These are phyloP conservation scores for Diplodus sargus DNA, from an alignment of 2,797 vertebrate genomes.

Conservation along the genomic window DNA sequence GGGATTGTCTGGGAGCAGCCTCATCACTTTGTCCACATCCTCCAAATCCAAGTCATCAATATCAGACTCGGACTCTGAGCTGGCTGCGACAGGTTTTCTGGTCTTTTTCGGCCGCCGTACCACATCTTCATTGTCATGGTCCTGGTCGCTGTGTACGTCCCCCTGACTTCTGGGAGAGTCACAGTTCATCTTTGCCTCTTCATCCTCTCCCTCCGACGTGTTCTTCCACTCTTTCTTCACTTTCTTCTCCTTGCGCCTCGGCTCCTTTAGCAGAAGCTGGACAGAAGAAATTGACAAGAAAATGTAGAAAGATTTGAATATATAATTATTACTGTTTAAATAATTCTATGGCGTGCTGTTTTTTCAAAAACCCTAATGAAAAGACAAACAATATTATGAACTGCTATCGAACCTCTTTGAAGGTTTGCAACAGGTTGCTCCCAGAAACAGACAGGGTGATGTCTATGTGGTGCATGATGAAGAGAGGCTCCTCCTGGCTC, in stretches of 20 bases:
- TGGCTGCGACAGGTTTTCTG: slow-evolving; percentile 85
- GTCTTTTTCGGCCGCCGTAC: slow-evolving; percentile 88
- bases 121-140: slow-evolving; percentile 76
- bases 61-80: slow-evolving; percentile 88
- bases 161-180: slow-evolving; percentile 76
- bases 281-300: neutral
- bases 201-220: slow-evolving; percentile 71
- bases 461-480: slow-evolving; percentile 99
- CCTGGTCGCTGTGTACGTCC: slow-evolving; percentile 60
- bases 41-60: slow-evolving; percentile 92
- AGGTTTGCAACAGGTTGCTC: slow-evolving; percentile 96
- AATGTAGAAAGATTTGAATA: neutral
- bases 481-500: slow-evolving; percentile 97
- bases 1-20: slow-evolving; percentile 92
- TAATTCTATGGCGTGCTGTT: neutral
- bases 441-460: slow-evolving; percentile 97
- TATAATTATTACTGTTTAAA: neutral
- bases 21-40: slow-evolving; percentile 93
- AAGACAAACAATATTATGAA: neutral
- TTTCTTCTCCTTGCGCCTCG: slow-evolving; percentile 74
- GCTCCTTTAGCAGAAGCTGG: slow-evolving; percentile 93
- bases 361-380: neutral
- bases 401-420: slow-evolving; percentile 91
- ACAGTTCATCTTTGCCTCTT: slow-evolving; percentile 77
- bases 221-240: slow-evolving; percentile 74